These are phyloP conservation scores for Ophion ventricosus DNA, from an alignment of 2,888 invertebrate species.

Conservation along the genomic window DNA sequence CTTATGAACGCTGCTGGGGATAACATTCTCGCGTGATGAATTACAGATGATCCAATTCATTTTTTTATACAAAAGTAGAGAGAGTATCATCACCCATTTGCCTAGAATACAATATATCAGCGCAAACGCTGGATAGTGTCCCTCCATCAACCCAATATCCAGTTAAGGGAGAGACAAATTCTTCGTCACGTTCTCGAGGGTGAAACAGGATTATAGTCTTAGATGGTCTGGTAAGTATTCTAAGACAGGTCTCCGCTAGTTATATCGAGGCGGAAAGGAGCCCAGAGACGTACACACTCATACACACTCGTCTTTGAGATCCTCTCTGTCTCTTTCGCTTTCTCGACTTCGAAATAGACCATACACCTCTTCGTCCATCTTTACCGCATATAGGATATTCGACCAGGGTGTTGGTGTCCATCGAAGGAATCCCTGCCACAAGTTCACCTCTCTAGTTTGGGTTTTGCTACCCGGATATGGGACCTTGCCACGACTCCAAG, in stretches of 20 bases:
- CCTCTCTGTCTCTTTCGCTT: background rate
- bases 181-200: constrained; percentile 65
- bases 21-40: too few species aligned
- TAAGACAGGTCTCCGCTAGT: constrained; percentile 42
- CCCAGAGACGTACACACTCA: constrained; percentile 16
- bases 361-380: constrained; percentile 55
- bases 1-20: too few species aligned
- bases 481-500: constrained; percentile 9
- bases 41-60: background rate
- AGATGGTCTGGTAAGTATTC: constrained; percentile 56
- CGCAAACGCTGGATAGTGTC: constrained; percentile 15
- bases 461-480: constrained; percentile 32
- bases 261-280: constrained; percentile 28
- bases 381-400: constrained; percentile 59
- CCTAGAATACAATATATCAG: constrained; percentile 29
- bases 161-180: constrained; percentile 62
- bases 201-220: constrained; percentile 66
- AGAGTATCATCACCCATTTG: background rate
- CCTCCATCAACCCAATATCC: constrained; percentile 52
- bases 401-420: constrained; percentile 59
- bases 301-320: constrained; percentile 54
- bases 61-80: constrained; percentile 1
- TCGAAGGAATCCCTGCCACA: constrained; percentile 43
- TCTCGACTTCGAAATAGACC: background rate
- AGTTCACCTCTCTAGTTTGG: constrained; percentile 41